These are phyloP conservation scores for Anolis apletophallus DNA, from an alignment of 2,797 vertebrate genomes.

Conservation along the genomic window DNA sequence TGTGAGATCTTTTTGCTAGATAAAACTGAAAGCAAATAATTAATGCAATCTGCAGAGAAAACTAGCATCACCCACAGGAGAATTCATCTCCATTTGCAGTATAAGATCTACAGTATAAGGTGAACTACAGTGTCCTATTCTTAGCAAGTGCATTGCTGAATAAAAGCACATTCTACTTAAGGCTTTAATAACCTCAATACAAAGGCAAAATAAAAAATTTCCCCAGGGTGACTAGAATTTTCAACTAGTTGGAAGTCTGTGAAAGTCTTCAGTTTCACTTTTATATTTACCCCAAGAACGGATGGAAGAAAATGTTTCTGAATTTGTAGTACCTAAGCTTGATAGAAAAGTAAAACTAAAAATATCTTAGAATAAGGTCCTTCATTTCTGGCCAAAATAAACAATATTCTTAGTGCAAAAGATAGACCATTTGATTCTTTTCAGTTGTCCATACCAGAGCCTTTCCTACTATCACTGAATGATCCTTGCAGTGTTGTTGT, in stretches of 20 bases:
- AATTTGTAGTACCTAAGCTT: conserved; percentile 10
- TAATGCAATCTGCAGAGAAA: not conserved
- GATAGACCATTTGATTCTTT: conserved; percentile 32
- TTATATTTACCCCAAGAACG: conserved; percentile 32
- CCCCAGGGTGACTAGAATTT: not conserved
- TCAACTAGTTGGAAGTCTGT: conserved; percentile 11
- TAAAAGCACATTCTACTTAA: conserved; percentile 37
- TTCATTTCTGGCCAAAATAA: conserved; percentile 24
- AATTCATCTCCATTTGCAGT: not conserved
- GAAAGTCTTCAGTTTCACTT: conserved; percentile 20
- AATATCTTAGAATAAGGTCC: conserved; percentile 14
- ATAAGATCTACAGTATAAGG: not conserved
- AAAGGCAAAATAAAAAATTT: conserved; percentile 11
- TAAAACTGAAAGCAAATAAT: not conserved
- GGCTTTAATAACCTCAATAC: conserved; percentile 46
- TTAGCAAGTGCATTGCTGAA: conserved; percentile 16
- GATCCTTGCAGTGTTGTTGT: conserved; percentile 22
- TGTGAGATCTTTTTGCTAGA: conserved; percentile 1
- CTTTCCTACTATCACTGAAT: conserved; percentile 25
- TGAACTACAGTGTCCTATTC: not conserved
- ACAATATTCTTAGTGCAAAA: conserved; percentile 34
- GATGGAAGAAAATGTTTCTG: conserved; percentile 20
- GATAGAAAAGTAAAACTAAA: conserved; percentile 36
- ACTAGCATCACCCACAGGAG: not conserved
- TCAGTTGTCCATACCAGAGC: conserved; percentile 31